These are phyloP conservation scores for Panagrolaimus sp. DNA, from an alignment of 1,140 invertebrate species.

Conservation along the genomic window DNA sequence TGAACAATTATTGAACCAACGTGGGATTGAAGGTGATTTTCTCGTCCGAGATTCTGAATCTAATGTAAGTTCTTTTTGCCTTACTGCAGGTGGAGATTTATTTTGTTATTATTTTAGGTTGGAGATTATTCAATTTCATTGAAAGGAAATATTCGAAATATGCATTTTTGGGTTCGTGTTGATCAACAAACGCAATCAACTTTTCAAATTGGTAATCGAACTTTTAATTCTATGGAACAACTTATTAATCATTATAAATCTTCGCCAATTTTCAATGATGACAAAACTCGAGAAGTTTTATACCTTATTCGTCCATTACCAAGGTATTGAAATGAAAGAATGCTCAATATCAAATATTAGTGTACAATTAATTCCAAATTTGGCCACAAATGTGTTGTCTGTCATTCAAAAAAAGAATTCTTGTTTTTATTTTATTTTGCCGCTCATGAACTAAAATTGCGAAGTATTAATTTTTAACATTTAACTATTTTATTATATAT, in stretches of 20 bases:
- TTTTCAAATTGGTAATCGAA: constrained; percentile 81
- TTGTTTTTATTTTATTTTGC: not conserved
- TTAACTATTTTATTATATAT: too few species aligned
- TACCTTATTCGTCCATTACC: constrained; percentile 52
- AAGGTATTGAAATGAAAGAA: not conserved
- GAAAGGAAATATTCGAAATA: constrained; percentile 92
- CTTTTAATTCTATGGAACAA: constrained; percentile 89
- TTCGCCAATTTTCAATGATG: constrained; percentile 82
- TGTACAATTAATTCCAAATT: not conserved
- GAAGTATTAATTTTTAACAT: not conserved
- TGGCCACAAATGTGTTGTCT: not conserved
- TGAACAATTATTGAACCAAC: constrained; percentile 84
- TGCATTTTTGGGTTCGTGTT: constrained; percentile 96
- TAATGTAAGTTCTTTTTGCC: constrained; percentile 71
- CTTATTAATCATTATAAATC: constrained; percentile 96
- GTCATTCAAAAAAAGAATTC: too few species aligned
- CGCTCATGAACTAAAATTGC: not conserved
- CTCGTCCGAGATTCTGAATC: constrained; percentile 96
- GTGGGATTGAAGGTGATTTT: constrained; percentile 93
- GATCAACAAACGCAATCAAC: constrained; percentile 83
- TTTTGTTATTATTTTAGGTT: constrained; percentile 67
- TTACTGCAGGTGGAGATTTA: not conserved
- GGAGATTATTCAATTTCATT: constrained; percentile 96
- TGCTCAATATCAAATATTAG: not conserved
- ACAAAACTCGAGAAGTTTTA: constrained; percentile 42